A percentile compares a stretch with the other conserved stretches of the same genome.
Evolutionary conservation across 2,797 vertebrate genomes (phyloP).

Genomic region (Brachymystax lenok): DNA sequence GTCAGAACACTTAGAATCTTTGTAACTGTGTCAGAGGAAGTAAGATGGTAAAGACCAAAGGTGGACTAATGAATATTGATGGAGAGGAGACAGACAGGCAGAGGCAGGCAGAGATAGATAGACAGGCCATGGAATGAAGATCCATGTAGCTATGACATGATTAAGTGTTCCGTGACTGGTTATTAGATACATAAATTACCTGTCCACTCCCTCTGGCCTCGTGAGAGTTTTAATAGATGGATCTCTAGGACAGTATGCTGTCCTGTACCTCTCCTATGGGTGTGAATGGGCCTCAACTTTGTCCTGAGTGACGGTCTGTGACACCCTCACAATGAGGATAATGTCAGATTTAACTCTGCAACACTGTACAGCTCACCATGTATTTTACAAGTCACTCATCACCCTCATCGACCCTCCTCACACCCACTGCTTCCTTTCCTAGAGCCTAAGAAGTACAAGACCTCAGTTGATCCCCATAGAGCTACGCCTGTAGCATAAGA

Average conservation of each 20-base stretch:
- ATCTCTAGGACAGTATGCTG: not conserved
- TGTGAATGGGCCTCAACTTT: not conserved
- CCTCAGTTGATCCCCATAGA: slow-evolving; percentile 33
- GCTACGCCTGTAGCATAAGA: slow-evolving; percentile 29
- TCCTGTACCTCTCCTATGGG: not conserved
- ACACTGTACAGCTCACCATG: not conserved
- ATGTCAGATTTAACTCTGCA: not conserved
- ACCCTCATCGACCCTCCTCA: not conserved
- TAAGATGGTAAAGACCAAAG: not conserved
- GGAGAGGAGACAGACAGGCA: not conserved
- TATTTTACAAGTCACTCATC: not conserved
- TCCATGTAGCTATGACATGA: not conserved
- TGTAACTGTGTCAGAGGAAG: not conserved
- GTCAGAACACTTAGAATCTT: not conserved
- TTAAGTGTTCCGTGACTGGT: not conserved
- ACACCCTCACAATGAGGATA: slow-evolving; percentile 2
- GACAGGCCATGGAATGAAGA: not conserved
- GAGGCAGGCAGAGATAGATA: not conserved
- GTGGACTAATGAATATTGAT: slow-evolving; percentile 2
- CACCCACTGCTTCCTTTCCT: slow-evolving; percentile 14
- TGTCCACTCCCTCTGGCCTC: not conserved
- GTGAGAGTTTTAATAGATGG: not conserved
- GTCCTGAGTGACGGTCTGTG: not conserved
- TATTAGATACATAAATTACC: not conserved
- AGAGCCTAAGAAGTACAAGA: slow-evolving; percentile 23